Base-by-base conservation (phyloP, 2,797 vertebrate species). In the Channallabes apus region DNA sequence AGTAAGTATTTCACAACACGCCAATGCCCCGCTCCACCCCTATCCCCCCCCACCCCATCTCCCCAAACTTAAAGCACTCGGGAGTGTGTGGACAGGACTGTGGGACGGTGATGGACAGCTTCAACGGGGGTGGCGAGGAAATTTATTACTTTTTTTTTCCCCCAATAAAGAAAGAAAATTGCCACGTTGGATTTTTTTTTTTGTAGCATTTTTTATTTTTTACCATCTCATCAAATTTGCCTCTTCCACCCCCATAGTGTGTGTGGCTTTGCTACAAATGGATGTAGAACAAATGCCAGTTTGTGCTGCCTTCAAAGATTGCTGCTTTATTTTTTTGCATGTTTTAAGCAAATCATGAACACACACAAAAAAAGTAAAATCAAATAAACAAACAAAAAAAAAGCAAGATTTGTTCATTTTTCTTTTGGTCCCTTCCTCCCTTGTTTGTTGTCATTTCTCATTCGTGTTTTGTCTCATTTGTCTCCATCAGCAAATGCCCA, bases 401-500 rank as follows among this genome's bases (percentile, higher is more conserved):
- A 85, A 27, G 85, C 87, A 89, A 85, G 88, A 90, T 88, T 89
- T 87, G 83, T 84, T 76, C 59, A 83, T 88, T 86, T 88, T 90
- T 91, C 81, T 93, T 93, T 91, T 92, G 90, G 93, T 92, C 93
- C 91, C 93, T 93, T 93, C 78, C 93, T 91, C 92, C 97, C 97
- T 96, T 97, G 95, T 97, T 96, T 97, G 96, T 97, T 84, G 86
- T 96, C 97, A 98, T 99, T 98, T 98, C 97, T 99, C 97, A 98
- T 99, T 97, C 96, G 97, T 99, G 97, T 98, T 98, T 98, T 99
- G 97, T 99, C 97, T 99, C 97, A 98, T 97, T 97, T 98, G 95
- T 99, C 97, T 97, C 96, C 98, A 99, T 99, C 96, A 99, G 98
- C 98, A 99, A 99, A 96, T 98, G 96, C 96, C 98, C 97, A 99